These are phyloP conservation scores for Agelastica alni DNA, from an alignment of 2,888 invertebrate species.

Conservation along the genomic window DNA sequence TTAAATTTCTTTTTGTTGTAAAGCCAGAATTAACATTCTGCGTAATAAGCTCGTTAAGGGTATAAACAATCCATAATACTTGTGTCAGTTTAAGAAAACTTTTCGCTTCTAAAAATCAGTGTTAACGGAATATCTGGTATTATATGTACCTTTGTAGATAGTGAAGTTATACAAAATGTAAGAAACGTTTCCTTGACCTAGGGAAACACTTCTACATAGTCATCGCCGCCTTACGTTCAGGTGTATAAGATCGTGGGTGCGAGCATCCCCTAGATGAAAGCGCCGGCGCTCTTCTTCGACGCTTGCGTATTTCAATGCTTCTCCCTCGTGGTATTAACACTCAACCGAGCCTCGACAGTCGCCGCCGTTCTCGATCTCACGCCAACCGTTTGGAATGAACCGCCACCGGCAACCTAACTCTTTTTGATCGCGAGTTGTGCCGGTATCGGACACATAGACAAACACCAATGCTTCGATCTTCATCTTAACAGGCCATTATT, in stretches of 20 bases:
- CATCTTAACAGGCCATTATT: neutral
- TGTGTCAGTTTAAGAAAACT: neutral
- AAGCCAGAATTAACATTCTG: too few relatives aligned
- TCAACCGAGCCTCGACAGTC: slow-evolving; percentile 56
- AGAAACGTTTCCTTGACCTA: slow-evolving; percentile 19
- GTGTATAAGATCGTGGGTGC: slow-evolving; percentile 39
- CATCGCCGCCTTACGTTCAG: slow-evolving; percentile 34
- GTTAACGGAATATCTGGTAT: neutral
- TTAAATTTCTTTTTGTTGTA: neutral
- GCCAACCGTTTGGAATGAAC: slow-evolving; percentile 51
- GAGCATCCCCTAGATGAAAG: slow-evolving; percentile 38
- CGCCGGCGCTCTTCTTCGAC: slow-evolving; percentile 49
- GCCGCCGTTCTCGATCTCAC: slow-evolving; percentile 55
- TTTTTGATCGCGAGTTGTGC: slow-evolving; percentile 35
- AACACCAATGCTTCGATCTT: slow-evolving; percentile 25
- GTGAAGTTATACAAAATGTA: neutral
- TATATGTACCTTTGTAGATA: neutral
- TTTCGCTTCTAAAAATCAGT: neutral
- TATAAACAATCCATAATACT: too few relatives aligned
- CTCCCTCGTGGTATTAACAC: slow-evolving; percentile 53
- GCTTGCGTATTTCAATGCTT: slow-evolving; percentile 50
- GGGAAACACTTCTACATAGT: slow-evolving; percentile 24
- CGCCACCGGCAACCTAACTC: slow-evolving; percentile 34
- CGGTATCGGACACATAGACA: slow-evolving; percentile 23
- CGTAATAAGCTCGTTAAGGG: too few relatives aligned